Conservation (phyloP, 2,797 vertebrate genomes). For the Clamator glandarius region DNA sequence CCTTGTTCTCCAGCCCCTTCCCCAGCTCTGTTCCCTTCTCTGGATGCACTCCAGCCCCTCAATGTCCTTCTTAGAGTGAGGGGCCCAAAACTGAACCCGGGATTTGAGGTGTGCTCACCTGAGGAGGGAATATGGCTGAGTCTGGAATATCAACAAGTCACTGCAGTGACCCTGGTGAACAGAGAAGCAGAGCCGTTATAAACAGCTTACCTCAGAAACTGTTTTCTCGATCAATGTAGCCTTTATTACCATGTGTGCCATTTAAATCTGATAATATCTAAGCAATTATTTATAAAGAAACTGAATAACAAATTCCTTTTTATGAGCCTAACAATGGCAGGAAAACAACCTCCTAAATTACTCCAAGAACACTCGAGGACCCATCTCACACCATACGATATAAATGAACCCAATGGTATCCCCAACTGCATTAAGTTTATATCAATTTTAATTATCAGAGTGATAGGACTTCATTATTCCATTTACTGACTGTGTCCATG, state of each 20-base stretch:
- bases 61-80: no score
- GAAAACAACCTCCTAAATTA: not conserved
- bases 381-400: not conserved
- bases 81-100: no score
- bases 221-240: not conserved
- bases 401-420: not conserved
- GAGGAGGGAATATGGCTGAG: constrained; percentile 89
- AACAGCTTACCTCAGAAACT: not conserved
- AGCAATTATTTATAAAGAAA: not conserved
- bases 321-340: not conserved
- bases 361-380: not conserved
- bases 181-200: not conserved
- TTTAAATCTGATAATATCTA: not conserved
- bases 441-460: not conserved
- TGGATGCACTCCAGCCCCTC: no score
- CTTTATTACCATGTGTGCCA: not conserved
- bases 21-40: no score
- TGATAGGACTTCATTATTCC: not conserved
- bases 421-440: not conserved
- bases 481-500: constrained; percentile 88
- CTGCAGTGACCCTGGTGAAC: constrained; percentile 85
- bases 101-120: constrained; percentile 78
- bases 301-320: not conserved
- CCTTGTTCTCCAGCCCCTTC: no score
- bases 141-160: constrained; percentile 93